A percentile compares a stretch with the other conserved stretches of the same genome.
phyloP scores from a whole-genome alignment of 2,888 invertebrate genomes.

The Apotomis turbidana region DNA sequence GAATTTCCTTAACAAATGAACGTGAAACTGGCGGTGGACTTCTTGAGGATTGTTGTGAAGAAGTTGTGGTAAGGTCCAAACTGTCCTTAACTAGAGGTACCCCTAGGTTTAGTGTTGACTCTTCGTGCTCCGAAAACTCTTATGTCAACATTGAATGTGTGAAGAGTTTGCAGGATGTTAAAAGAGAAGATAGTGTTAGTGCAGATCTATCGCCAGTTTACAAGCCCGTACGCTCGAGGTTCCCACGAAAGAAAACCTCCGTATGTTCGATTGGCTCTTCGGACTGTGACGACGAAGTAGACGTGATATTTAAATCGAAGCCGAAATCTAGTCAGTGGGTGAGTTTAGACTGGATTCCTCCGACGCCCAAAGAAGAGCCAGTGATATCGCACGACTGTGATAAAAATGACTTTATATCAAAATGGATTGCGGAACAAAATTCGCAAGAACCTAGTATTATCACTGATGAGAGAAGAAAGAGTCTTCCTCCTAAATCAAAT shows the following conservation, averaged over 20 bases:
- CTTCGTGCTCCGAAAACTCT: constrained; percentile 83
- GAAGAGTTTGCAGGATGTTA: constrained; percentile 82
- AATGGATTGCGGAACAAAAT: constrained; percentile 82
- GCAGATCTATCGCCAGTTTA: constrained; percentile 67
- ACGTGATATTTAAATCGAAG: constrained; percentile 83
- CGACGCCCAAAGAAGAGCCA: constrained; percentile 79
- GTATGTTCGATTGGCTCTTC: constrained; percentile 82
- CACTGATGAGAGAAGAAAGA: constrained; percentile 77
- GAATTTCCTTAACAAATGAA: constrained; percentile 78
- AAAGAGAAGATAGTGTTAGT: constrained; percentile 67
- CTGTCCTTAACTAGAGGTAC: constrained; percentile 68
- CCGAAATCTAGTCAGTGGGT: constrained; percentile 84
- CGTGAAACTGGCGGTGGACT: constrained; percentile 76
- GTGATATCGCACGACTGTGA: constrained; percentile 80
- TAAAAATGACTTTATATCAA: constrained; percentile 82
- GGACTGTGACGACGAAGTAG: constrained; percentile 80
- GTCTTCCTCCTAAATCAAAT: constrained; percentile 80
- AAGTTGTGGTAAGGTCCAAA: constrained; percentile 71
- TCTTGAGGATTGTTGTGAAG: constrained; percentile 66
- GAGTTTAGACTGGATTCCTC: constrained; percentile 82
- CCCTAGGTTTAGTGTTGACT: constrained; percentile 81
- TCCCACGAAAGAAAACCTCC: constrained; percentile 79
- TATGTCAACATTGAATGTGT: constrained; percentile 81
- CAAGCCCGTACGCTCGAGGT: constrained; percentile 73
- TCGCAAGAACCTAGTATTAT: constrained; percentile 72